Base-by-base conservation (phyloP, 2,113 vertebrate species). In the Heterotis niloticus region DNA sequence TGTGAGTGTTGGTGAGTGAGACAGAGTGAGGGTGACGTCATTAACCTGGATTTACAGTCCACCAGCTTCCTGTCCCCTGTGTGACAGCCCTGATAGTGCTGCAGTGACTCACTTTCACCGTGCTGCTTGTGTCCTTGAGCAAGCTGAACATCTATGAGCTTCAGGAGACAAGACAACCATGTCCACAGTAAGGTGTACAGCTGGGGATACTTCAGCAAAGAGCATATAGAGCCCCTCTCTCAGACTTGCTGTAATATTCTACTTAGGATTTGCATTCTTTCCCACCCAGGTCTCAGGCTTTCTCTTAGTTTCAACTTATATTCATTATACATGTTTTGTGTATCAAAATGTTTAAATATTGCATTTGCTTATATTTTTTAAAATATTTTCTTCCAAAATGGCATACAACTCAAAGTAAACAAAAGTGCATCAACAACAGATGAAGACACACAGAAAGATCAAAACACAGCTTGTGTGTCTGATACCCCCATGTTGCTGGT, bases 71-170 rank as follows among this genome's bases (percentile, higher is more conserved):
- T 34, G 51, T 85, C 84, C 75, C 81, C 1, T 20, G 81, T 29
- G 78, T 72, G 72, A 64, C 2, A 20, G 70, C 79, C 77, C 85
- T 79, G 78, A 78, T 82, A 74, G 74, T 59, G 23, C 78, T 70
- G 17, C 76, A 51, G 29, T 44, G 51, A 74, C 78, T 24, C 14
- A 69, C 64, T 14, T 81, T 77, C 77, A 52, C 29, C 29, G 18
- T 54, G 24, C 54, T 24, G 72, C 66, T 77, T 29, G 23, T 64
- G 79, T 83, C 17, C 54, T 81, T 83, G 60, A 52, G 72, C 70
- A 29, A 28, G 29, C 34, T 7, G 59, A 10, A 24, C 7, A 26
- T 29, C 74, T 64, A 10, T 64, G 57, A 10, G 59, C 20, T 14
- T 62, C 28, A 9, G 16, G 28, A 24, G 26, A 26, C 56, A 29